Evolutionary conservation across 2,113 vertebrate species (phyloP).

Genomic region (Lepus timidus): DNA sequence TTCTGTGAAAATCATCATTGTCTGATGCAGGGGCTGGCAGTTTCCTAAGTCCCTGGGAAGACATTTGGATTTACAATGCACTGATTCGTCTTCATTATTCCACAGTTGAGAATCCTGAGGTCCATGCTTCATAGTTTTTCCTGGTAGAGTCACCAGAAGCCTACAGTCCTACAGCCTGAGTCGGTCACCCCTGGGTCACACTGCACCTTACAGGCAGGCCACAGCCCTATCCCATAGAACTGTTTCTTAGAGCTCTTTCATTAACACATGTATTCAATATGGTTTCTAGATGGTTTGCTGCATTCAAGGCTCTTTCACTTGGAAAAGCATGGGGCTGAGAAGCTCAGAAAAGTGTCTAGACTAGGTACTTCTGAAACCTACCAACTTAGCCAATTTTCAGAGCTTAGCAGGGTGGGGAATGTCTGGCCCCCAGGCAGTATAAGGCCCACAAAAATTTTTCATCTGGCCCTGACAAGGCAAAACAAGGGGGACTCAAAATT

Average conservation of each 20-base stretch:
- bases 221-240: background rate
- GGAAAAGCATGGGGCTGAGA: background rate
- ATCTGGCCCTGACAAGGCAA: no score
- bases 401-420: background rate
- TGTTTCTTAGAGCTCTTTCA: background rate
- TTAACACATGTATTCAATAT: background rate
- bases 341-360: background rate
- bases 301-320: background rate
- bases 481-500: no score
- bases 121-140: background rate
- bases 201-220: background rate
- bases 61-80: background rate
- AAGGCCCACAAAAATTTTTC: no score
- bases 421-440: no score
- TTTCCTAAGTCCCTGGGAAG: slow-evolving; percentile 38
- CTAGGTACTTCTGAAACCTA: background rate
- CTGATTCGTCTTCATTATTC: slow-evolving; percentile 38
- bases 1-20: slow-evolving; percentile 59
- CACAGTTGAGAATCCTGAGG: background rate
- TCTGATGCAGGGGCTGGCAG: slow-evolving; percentile 27
- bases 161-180: background rate
- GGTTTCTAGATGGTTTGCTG: background rate
- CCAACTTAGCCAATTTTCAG: background rate
- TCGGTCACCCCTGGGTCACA: background rate
- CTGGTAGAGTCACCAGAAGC: background rate